These are phyloP conservation scores for Aethes cnicana DNA, from an alignment of 2,888 invertebrate species.

Conservation along the genomic window DNA sequence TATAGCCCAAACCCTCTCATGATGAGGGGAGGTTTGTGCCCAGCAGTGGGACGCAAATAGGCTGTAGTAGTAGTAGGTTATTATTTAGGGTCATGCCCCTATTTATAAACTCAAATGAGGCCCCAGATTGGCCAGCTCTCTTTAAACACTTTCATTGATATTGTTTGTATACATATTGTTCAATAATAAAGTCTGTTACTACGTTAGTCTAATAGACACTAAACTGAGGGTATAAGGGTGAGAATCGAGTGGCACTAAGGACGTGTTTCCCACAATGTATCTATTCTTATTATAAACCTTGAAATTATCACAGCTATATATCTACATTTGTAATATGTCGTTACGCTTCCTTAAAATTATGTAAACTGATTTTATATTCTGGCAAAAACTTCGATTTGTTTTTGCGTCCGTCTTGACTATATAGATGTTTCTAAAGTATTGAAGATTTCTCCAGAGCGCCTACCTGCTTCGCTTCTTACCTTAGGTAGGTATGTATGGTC, in stretches of 20 bases:
- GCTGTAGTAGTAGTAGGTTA: too few relatives aligned
- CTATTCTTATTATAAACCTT: conserved; percentile 1
- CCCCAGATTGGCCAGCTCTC: too few relatives aligned
- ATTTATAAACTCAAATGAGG: too few relatives aligned
- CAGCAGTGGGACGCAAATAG: too few relatives aligned
- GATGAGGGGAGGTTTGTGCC: too few relatives aligned
- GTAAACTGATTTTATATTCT: conserved; percentile 23
- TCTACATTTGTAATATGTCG: conserved; percentile 8
- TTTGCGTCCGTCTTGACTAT: conserved; percentile 17
- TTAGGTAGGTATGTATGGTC: conserved; percentile 26
- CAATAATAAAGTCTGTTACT: too few relatives aligned
- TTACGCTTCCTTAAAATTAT: conserved; percentile 29
- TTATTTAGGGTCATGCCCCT: too few relatives aligned
- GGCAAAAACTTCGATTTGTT: conserved; percentile 22
- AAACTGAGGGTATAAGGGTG: background rate
- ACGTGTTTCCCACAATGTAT: background rate
- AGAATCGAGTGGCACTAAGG: background rate
- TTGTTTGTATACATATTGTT: too few relatives aligned
- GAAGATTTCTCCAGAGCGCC: conserved; percentile 13
- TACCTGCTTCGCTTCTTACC: conserved; percentile 15
- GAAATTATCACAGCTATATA: conserved; percentile 6
- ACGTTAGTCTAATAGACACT: too few relatives aligned
- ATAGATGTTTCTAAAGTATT: conserved; percentile 20
- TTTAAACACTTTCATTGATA: too few relatives aligned
- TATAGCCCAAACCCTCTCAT: too few relatives aligned